These are phyloP conservation scores for Brachypterus glaber DNA, from an alignment of 2,888 invertebrate genomes.

Conservation along the genomic window DNA sequence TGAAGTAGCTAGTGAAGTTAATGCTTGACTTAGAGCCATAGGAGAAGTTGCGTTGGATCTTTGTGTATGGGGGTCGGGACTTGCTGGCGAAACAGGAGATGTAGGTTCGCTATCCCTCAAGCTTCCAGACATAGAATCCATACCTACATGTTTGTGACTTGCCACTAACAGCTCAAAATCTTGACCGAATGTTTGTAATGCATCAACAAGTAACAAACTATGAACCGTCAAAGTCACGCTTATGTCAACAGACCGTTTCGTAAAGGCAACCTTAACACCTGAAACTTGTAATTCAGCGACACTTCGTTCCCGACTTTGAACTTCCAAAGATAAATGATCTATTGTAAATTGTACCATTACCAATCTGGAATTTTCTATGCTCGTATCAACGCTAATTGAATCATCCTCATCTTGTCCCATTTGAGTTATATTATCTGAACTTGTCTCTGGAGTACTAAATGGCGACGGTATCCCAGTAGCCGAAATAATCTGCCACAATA, in stretches of 20 bases:
- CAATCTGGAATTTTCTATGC: conserved; percentile 50
- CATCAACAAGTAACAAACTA: conserved; percentile 86
- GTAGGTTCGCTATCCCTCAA: conserved; percentile 86
- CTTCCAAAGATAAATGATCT: conserved; percentile 77
- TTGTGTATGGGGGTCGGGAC: conserved; percentile 48
- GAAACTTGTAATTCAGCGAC: conserved; percentile 89
- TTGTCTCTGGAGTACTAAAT: conserved; percentile 27
- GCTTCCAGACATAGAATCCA: conserved; percentile 91
- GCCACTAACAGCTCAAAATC: conserved; percentile 92
- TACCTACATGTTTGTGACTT: conserved; percentile 88
- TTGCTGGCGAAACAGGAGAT: conserved; percentile 76
- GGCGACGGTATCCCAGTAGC: conserved; percentile 41
- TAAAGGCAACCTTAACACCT: conserved; percentile 70
- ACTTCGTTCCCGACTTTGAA: conserved; percentile 78
- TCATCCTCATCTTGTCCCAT: conserved; percentile 36
- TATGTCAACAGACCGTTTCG: conserved; percentile 64
- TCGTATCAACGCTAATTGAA: conserved; percentile 42
- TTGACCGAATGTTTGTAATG: conserved; percentile 87
- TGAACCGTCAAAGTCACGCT: conserved; percentile 81
- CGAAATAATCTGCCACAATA: conserved; percentile 43
- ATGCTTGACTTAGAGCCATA: conserved; percentile 47
- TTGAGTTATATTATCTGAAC: conserved; percentile 10
- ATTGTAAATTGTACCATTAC: conserved; percentile 79
- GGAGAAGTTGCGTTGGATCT: conserved; percentile 42
- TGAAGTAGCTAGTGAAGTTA: conserved; percentile 39